phyloP scores from a whole-genome alignment of 2,888 invertebrate genomes.

The Bellardia bayeri region DNA sequence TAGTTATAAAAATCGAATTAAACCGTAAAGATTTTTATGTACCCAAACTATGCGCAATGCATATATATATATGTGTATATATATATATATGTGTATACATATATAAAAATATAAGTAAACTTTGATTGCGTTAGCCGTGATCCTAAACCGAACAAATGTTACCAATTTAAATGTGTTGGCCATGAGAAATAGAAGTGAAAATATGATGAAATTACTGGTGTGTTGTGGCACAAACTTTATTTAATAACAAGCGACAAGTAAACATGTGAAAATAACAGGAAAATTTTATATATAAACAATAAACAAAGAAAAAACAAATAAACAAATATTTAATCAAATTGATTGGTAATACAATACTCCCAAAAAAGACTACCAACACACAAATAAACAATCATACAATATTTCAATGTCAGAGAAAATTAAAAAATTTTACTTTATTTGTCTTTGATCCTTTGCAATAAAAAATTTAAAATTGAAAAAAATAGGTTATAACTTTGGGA shows the following conservation, averaged over 20 bases:
- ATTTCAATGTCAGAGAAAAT: conserved; percentile 25
- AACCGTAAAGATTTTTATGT: too few species aligned
- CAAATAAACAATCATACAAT: conserved; percentile 5
- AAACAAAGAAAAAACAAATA: conserved; percentile 35
- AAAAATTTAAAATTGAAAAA: neutral
- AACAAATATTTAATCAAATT: conserved; percentile 56
- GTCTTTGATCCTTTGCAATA: neutral
- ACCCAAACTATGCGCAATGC: too few species aligned
- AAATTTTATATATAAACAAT: neutral
- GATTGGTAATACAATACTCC: conserved; percentile 16
- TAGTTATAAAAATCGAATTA: too few species aligned
- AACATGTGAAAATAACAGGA: neutral
- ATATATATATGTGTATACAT: too few species aligned
- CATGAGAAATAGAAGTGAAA: conserved; percentile 48
- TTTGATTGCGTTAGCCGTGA: conserved; percentile 29
- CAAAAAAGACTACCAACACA: neutral
- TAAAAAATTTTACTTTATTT: conserved; percentile 37
- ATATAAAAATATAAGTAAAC: neutral
- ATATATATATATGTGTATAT: too few species aligned
- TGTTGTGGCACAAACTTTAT: conserved; percentile 25
- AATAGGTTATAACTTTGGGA: neutral
- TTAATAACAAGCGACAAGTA: conserved; percentile 40
- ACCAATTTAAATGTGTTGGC: conserved; percentile 50
- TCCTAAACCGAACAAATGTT: conserved; percentile 50
- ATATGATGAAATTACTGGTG: conserved; percentile 41